These are phyloP conservation scores for Saimiri boliviensis DNA, from an alignment of 2,113 vertebrate genomes.

Conservation along the genomic window DNA sequence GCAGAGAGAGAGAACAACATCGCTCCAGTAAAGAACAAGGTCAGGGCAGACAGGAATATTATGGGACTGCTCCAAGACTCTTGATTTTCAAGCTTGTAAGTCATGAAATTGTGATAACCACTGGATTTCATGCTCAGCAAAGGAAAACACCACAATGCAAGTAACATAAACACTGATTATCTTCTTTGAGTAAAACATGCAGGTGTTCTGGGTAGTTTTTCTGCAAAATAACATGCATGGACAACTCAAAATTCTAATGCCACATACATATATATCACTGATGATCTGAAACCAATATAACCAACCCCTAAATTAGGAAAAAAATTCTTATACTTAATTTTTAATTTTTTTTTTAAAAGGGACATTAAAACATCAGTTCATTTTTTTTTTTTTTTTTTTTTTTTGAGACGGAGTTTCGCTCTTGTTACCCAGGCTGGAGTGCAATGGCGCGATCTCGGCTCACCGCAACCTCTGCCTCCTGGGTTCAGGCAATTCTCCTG, in stretches of 20 bases:
- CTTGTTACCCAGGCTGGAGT: too few species aligned
- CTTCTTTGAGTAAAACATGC: background rate
- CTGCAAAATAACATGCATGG: background rate
- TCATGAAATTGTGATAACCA: background rate
- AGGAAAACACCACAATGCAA: background rate
- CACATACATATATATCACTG: background rate
- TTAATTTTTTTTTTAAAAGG: background rate
- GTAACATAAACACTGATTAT: background rate
- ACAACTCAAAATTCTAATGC: background rate
- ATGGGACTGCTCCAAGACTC: background rate
- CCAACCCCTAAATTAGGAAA: background rate
- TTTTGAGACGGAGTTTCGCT: too few species aligned
- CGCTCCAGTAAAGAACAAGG: background rate
- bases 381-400: too few species aligned
- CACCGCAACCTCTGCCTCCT: too few species aligned
- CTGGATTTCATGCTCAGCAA: background rate
- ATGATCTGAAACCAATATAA: background rate
- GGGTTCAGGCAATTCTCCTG: too few species aligned
- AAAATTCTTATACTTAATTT: background rate
- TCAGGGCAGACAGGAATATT: background rate
- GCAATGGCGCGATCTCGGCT: too few species aligned
- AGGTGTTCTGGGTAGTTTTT: background rate
- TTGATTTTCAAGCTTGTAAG: background rate
- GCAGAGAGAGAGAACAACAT: conserved; percentile 18
- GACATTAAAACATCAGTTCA: conserved; percentile 7